These are phyloP conservation scores for Eutrigla gurnardus DNA, from an alignment of 2,797 vertebrate genomes.

Conservation along the genomic window DNA sequence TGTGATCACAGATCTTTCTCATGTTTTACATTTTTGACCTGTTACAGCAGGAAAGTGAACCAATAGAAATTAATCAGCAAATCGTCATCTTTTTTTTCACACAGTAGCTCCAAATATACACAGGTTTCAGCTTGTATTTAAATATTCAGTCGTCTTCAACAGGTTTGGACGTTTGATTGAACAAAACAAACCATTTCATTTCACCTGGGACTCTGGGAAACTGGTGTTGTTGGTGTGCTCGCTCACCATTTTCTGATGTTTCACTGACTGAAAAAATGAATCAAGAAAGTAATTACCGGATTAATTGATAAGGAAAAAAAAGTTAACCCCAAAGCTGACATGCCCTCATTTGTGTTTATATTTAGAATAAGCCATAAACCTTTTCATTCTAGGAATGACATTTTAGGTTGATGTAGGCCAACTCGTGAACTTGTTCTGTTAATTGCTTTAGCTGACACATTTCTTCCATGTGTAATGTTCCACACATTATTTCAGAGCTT, in stretches of 20 bases:
- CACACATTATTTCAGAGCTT: slow-evolving; percentile 6
- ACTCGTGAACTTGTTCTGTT: neutral
- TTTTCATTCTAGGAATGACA: neutral
- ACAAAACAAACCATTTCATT: neutral
- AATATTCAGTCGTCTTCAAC: neutral
- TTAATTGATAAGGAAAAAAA: neutral
- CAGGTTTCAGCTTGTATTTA: neutral
- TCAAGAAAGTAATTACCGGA: neutral
- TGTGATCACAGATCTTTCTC: neutral
- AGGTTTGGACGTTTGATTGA: neutral
- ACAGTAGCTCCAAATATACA: neutral
- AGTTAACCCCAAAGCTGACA: neutral
- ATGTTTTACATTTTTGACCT: slow-evolving; percentile 1
- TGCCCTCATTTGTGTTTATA: neutral
- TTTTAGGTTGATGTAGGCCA: neutral
- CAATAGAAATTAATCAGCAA: too few species aligned
- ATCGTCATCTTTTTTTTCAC: too few species aligned
- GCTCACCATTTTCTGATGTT: neutral
- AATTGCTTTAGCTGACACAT: slow-evolving; percentile 20
- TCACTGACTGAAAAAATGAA: neutral
- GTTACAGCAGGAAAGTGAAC: neutral
- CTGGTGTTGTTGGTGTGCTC: neutral
- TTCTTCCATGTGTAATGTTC: slow-evolving; percentile 3
- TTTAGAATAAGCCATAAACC: neutral
- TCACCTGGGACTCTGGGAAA: neutral